A percentile compares a stretch with the other conserved stretches of the same genome.
These are phyloP conservation scores for Ochotona curzoniae DNA, from an alignment of 2,113 vertebrate species.

Conservation along the genomic window DNA sequence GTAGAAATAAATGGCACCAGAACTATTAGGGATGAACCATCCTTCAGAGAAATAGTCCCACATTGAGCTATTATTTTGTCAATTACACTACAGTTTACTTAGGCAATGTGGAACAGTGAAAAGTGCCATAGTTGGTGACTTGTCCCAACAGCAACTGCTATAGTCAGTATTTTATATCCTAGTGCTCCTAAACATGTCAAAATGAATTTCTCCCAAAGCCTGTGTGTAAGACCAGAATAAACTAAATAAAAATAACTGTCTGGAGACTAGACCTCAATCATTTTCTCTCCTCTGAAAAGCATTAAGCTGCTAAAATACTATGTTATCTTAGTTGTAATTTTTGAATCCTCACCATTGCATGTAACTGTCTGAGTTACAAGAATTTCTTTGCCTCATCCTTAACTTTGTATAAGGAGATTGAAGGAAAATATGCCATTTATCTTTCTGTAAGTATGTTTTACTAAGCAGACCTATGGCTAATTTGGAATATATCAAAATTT, in stretches of 20 bases:
- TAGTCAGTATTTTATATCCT: conserved; percentile 67
- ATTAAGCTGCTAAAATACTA: conserved; percentile 44
- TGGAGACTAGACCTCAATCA: conserved; percentile 61
- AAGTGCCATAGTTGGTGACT: conserved; percentile 47
- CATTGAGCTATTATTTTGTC: conserved; percentile 68
- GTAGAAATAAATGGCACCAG: conserved; percentile 29
- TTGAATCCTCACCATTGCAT: conserved; percentile 21
- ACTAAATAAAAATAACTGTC: conserved; percentile 71
- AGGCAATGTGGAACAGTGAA: conserved; percentile 64
- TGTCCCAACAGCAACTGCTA: conserved; percentile 64
- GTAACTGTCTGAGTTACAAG: background rate
- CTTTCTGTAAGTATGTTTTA: background rate
- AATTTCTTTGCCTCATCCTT: conserved; percentile 19
- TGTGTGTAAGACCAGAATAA: conserved; percentile 37
- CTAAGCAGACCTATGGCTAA: background rate
- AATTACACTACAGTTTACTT: conserved; percentile 67
- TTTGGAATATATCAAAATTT: background rate
- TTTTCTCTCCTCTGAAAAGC: conserved; percentile 40
- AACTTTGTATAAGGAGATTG: background rate
- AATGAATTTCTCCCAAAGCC: conserved; percentile 76
- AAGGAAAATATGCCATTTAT: background rate
- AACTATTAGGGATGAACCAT: conserved; percentile 39
- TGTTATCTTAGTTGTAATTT: conserved; percentile 38
- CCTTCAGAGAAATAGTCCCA: conserved; percentile 48
- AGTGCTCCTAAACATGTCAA: conserved; percentile 68